phyloP scores from a whole-genome alignment of 2,797 vertebrate genomes.

The Hypotaenidia okinawae region DNA sequence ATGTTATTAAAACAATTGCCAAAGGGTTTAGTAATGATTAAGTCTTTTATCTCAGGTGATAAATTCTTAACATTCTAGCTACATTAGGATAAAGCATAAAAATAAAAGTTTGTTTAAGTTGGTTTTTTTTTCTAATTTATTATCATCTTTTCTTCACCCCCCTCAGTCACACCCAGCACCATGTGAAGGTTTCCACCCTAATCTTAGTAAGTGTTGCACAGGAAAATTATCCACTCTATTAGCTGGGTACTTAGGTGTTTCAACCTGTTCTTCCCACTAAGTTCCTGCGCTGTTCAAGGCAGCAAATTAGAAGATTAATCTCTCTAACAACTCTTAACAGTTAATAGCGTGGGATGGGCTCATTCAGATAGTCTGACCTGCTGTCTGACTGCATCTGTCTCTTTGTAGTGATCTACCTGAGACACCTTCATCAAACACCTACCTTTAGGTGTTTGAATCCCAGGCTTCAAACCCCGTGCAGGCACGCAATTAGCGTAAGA shows the following conservation, averaged over 20 bases:
- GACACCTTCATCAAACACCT: neutral
- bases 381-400: neutral
- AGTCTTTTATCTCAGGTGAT: constrained; percentile 67
- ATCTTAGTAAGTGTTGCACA: neutral
- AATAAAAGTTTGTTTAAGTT: constrained; percentile 14
- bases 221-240: neutral
- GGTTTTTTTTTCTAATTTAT: constrained; percentile 16
- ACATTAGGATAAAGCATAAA: constrained; percentile 25
- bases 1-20: constrained; percentile 68
- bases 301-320: neutral
- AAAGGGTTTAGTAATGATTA: constrained; percentile 59
- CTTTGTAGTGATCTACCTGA: neutral
- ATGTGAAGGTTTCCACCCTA: neutral
- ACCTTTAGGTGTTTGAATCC: neutral
- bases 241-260: neutral
- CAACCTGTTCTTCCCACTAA: neutral
- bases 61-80: constrained; percentile 50
- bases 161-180: neutral
- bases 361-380: neutral
- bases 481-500: neutral
- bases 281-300: neutral
- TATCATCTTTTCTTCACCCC: neutral
- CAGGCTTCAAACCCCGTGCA: neutral
- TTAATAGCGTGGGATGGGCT: neutral
- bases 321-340: neutral